Evolutionary conservation across 2,888 invertebrate species (phyloP).

Genomic region (Adelognathus sp.): DNA sequence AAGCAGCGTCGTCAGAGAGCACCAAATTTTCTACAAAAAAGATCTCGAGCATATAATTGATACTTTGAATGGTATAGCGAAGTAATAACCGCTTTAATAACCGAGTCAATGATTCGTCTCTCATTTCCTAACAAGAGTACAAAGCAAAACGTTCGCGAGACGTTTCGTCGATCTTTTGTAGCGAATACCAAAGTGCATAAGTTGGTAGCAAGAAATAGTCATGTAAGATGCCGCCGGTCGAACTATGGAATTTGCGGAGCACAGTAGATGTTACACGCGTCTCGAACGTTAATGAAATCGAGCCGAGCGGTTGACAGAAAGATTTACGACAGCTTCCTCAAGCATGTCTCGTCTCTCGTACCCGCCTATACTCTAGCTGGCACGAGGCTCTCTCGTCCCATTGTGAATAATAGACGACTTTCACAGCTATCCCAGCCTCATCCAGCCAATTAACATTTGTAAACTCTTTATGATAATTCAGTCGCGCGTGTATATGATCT

Average conservation of each 20-base stretch:
- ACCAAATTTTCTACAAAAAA: not conserved
- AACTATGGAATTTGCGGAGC: not conserved
- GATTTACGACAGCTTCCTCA: slow-evolving; percentile 47
- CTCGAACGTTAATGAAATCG: slow-evolving; percentile 47
- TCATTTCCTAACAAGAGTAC: not conserved
- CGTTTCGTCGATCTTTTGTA: not conserved
- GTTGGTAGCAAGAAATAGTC: not conserved
- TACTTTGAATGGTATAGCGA: not conserved
- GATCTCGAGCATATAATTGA: not conserved
- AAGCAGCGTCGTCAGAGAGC: too few relatives aligned
- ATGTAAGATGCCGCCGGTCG: not conserved
- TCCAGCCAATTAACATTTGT: slow-evolving; percentile 4
- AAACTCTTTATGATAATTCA: slow-evolving; percentile 4
- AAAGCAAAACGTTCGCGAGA: not conserved
- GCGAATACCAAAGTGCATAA: not conserved
- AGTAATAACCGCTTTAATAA: not conserved
- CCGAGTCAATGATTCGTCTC: not conserved
- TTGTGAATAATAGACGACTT: slow-evolving; percentile 52
- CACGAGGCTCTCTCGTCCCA: slow-evolving; percentile 44
- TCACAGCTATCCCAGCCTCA: slow-evolving; percentile 29
- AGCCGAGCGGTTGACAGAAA: slow-evolving; percentile 39
- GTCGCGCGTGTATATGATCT: not conserved
- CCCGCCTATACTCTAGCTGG: not conserved
- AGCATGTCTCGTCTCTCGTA: not conserved
- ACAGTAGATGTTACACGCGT: slow-evolving; percentile 22